Evolutionary conservation across 2,797 vertebrate species (phyloP), one percentile per base, ranked within the genome.

Genomic region (Ctenopoma multispine): DNA sequence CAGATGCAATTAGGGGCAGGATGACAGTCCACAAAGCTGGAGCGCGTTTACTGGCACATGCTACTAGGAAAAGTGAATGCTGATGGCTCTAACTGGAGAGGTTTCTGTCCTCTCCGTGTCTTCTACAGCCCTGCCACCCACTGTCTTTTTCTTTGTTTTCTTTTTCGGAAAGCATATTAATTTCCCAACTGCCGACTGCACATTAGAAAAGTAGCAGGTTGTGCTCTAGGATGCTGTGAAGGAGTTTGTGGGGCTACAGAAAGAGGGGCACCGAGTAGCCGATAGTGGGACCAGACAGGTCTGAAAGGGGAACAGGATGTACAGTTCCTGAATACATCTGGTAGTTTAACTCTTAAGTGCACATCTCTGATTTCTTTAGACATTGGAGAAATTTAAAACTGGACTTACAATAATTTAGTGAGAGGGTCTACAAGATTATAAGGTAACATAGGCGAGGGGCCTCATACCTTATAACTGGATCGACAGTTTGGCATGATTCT

Each of bases 1-100:
- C 74, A 82, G 82, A 81, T 58, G 43, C 90, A 92, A 88, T 92
- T 89, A 90, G 80, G 71, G 66, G 60, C 66, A 77, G 44, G 63
- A 77, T 84, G 80, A 80, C 74, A 75, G 88, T 63, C 51, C n/a
- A 68, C 65, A 62, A 72, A 64, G 44, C 60, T 27, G 29, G 69
- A 78, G 70, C 71, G 65, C 63, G 72, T 77, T 86, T 84, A 81
- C 59, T 73, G 82, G 78, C 69, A 77, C 57, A 74, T 82, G 67
- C 31, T 60, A 51, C 76, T 59, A 23, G 78, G 81, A 82, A 80
- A 86, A 85, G 63, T 69, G 54, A 55, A 80, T 73, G 69, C 69
- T 83, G 79, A 75, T 80, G 77, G 60, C 53, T 68, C 23, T 10
- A 14, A 38, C 48, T 36, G 36, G 59, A 74, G 17, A 69, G 64